A percentile compares a stretch with the other conserved stretches of the same genome.
phyloP scores from a whole-genome alignment of 37 sponge, comb jelly and placozoan genomes.

The Oopsacas minuta region DNA sequence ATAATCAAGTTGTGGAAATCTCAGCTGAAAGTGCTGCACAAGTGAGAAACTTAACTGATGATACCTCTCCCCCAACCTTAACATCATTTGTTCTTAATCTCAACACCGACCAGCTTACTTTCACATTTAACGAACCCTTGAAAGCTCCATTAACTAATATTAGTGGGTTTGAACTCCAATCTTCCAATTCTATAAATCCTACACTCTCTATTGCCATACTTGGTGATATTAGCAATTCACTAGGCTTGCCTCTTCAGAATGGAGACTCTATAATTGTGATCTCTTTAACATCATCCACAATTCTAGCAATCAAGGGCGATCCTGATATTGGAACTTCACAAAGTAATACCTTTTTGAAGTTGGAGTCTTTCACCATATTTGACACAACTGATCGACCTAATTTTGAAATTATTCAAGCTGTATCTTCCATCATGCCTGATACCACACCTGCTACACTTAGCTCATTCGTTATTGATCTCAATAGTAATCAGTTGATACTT shows the following conservation, averaged over 20 bases:
- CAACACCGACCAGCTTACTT: constrained; percentile 31
- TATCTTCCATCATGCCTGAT: not conserved
- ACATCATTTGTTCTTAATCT: constrained; percentile 38
- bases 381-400: not conserved
- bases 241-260: not conserved
- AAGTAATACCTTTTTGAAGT: not conserved
- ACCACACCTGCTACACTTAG: constrained; percentile 33
- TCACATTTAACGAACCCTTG: constrained; percentile 70
- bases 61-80: constrained; percentile 36
- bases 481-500: constrained; percentile 28
- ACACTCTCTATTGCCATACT: not conserved
- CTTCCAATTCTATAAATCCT: not conserved
- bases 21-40: not conserved
- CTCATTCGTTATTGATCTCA: constrained; percentile 54
- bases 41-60: constrained; percentile 24
- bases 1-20: constrained; percentile 28
- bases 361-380: not conserved
- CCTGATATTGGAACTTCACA: not conserved
- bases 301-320: not conserved
- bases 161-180: not conserved
- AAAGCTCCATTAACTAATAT: constrained; percentile 23
- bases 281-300: not conserved
- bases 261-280: not conserved
- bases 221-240: not conserved
- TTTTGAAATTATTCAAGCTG: not conserved